These are phyloP conservation scores for Lineus longissimus DNA, from an alignment of 1,140 invertebrate genomes.

Conservation along the genomic window DNA sequence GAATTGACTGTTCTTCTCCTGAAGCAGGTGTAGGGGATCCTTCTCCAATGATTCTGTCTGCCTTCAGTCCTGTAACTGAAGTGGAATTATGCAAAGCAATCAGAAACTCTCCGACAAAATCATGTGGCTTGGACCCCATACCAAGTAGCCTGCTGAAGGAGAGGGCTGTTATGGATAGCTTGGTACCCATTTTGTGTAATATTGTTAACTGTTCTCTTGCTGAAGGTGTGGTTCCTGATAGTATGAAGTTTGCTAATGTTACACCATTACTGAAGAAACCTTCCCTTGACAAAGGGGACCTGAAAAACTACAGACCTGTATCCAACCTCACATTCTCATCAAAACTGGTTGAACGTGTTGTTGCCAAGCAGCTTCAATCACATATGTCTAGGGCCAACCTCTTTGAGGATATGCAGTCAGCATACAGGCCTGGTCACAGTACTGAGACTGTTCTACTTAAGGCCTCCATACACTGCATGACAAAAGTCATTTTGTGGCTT, in stretches of 20 bases:
- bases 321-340: constrained; percentile 1
- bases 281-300: not conserved
- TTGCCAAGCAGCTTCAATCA: not conserved
- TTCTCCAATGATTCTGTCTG: no score
- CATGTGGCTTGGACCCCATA: constrained; percentile 3
- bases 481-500: no score
- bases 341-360: not conserved
- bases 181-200: not conserved
- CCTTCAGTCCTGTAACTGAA: no score
- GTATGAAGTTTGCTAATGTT: not conserved
- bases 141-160: not conserved
- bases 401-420: not conserved
- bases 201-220: constrained; percentile 1
- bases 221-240: not conserved
- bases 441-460: not conserved
- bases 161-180: not conserved
- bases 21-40: no score
- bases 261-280: constrained; percentile 4
- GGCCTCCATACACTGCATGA: no score
- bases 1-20: no score
- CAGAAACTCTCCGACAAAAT: not conserved
- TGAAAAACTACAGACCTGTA: not conserved
- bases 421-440: constrained; percentile 2
- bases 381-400: not conserved
- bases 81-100: not conserved